Percentiles rank a stretch among this genome's conserved stretches.
Evolutionary conservation across 2,113 vertebrate species (phyloP).

Genomic region (Arvicanthis niloticus): DNA sequence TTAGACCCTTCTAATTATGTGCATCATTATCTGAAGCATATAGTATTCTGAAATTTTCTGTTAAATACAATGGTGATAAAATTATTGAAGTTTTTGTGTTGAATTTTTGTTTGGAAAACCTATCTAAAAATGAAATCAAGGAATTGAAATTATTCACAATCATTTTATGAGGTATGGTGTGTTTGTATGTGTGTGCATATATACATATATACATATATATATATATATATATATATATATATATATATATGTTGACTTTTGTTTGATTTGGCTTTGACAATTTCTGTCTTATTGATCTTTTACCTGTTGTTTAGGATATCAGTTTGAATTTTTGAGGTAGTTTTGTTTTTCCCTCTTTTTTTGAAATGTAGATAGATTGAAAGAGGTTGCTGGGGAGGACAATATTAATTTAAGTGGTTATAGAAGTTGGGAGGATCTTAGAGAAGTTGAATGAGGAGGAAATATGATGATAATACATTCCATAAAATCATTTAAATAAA

Average conservation of each 20-base stretch:
- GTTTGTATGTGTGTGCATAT: not conserved
- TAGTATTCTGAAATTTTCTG: no score
- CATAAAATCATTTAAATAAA: not conserved
- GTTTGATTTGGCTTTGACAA: not conserved
- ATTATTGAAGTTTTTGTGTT: not conserved
- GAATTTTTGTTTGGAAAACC: not conserved
- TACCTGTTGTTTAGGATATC: not conserved
- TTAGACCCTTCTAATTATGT: not conserved
- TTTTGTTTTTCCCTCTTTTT: not conserved
- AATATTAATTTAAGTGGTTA: not conserved
- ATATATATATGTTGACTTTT: not conserved
- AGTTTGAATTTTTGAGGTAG: not conserved
- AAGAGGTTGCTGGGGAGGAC: not conserved
- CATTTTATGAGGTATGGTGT: not conserved
- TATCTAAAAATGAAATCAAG: not conserved
- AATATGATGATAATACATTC: not conserved
- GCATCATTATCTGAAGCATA: not conserved
- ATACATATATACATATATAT: no score
- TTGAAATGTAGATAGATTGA: not conserved
- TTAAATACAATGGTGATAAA: not conserved
- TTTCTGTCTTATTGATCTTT: not conserved
- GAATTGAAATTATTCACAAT: not conserved
- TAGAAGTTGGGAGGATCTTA: not conserved
- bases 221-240: not conserved
- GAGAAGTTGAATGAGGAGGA: not conserved